Evolutionary conservation across 1,140 invertebrate genomes (phyloP).

Genomic region (Lamellibrachia luymesi): DNA sequence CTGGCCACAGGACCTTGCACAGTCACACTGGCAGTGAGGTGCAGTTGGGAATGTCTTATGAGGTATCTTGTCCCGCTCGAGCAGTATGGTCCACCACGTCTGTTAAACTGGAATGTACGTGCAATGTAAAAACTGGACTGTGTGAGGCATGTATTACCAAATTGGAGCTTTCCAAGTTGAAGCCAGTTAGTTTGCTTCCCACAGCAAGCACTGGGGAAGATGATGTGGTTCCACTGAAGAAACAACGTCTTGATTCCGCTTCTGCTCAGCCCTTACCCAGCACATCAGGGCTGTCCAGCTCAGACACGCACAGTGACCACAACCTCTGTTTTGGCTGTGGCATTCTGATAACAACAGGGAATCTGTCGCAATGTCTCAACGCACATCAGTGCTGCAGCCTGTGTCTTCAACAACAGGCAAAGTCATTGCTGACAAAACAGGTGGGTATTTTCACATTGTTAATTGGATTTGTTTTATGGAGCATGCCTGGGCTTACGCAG

Average conservation of each 20-base stretch:
- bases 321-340: background rate
- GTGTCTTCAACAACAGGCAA: slow-evolving; percentile 43
- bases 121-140: background rate
- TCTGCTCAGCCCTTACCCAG: background rate
- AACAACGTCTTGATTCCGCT: background rate
- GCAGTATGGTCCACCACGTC: too few species aligned
- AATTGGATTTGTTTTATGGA: too few species aligned
- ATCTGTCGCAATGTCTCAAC: slow-evolving; percentile 38
- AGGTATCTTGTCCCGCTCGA: too few species aligned
- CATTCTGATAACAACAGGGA: slow-evolving; percentile 8
- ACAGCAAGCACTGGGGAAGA: too few species aligned
- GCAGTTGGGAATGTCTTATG: background rate
- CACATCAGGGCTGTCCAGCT: background rate
- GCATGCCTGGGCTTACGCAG: too few species aligned
- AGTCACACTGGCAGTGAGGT: background rate
- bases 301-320: background rate
- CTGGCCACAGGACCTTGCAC: background rate
- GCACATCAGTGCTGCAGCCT: slow-evolving; percentile 38
- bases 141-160: background rate
- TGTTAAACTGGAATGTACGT: background rate
- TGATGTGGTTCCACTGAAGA: background rate
- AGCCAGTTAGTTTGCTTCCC: too few species aligned
- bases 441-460: slow-evolving; percentile 19
- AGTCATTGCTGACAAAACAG: slow-evolving; percentile 43
- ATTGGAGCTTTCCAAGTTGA: background rate